phyloP scores from a whole-genome alignment of 2,888 invertebrate species.

The Brachyptera putata region DNA sequence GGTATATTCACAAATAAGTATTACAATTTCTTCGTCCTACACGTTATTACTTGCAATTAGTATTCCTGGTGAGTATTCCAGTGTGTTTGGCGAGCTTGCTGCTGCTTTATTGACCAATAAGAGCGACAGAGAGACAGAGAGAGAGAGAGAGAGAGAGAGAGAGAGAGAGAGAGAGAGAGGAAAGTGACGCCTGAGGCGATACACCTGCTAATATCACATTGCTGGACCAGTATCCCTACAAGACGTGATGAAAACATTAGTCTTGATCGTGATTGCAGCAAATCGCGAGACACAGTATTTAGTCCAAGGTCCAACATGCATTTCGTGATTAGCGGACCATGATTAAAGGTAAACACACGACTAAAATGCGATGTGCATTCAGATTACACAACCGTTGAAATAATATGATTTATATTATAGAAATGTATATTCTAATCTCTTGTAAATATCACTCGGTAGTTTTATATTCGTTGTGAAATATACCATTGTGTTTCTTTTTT shows the following conservation, averaged over 20 bases:
- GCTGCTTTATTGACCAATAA: too few relatives aligned
- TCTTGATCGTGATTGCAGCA: not conserved
- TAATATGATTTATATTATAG: too few relatives aligned
- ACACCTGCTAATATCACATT: constrained; percentile 14
- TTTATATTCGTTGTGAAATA: too few relatives aligned
- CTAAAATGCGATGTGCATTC: not conserved
- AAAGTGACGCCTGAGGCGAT: constrained; percentile 10
- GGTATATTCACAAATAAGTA: too few relatives aligned
- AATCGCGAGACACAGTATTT: not conserved
- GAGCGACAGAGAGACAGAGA: too few relatives aligned
- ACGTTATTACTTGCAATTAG: constrained; percentile 7
- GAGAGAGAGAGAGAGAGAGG: constrained; percentile 1
- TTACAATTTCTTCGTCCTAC: too few relatives aligned
- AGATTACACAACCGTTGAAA: too few relatives aligned
- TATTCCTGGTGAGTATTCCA: constrained; percentile 2
- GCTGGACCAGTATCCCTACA: constrained; percentile 3
- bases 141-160: too few relatives aligned
- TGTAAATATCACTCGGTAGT: too few relatives aligned
- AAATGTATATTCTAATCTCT: too few relatives aligned
- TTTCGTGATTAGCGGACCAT: constrained; percentile 1
- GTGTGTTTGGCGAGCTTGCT: not conserved
- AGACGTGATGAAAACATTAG: not conserved
- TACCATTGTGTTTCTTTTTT: too few relatives aligned
- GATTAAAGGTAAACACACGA: constrained; percentile 1
- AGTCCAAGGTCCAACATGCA: constrained; percentile 4